Evolutionary conservation across 2,797 vertebrate genomes (phyloP), one percentile per base, ranked within the genome.

Genomic region (Kryptopterus vitreolus): DNA sequence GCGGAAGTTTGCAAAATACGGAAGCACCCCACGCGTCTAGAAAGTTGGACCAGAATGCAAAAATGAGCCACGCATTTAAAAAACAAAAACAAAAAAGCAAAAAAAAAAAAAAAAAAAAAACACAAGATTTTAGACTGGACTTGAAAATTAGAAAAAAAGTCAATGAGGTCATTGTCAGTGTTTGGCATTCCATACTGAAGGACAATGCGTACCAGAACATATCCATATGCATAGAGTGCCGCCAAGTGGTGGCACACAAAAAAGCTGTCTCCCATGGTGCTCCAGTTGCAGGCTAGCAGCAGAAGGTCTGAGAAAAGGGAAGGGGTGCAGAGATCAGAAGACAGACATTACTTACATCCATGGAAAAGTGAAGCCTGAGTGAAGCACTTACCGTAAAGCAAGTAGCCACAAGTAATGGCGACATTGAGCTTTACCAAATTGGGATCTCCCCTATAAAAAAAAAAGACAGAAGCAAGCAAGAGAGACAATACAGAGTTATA

Each of bases 151-250:
- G 0, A n/a, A 20, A 52, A 22, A 35, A 12, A 75, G 66, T 15
- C 74, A 16, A 69, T 68, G 9, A 33, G 13, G 5, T 52, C 12
- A 80, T 70, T 2, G 15, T 48, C 18, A 22, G 16, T 10, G 3
- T 4, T n/a, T 55, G 13, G 10, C 31, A 35, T 79, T 48, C 18
- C 43, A 81, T 18, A 16, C 35, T 55, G 4, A 3, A 50, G 4
- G 38, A 68, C 31, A 10, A 33, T 1, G 83, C 93, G 88, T 91
- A 96, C 95, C 95, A 96, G 87, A 57, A 96, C 94, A 35, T 94
- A 96, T 89, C 94, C 94, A 12, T 96, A 96, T 70, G 95, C 94
- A 59, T 96, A 96, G 63, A 96, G 92, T 83, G 95, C 94, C 87
- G 93, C 93, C 92, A 94, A 90, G 92, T 95, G 94, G 92, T 95